Percentiles rank a stretch among this genome's conserved stretches.
These are phyloP conservation scores for Steatornis caripensis DNA, from an alignment of 2,113 vertebrate genomes.

Conservation along the genomic window DNA sequence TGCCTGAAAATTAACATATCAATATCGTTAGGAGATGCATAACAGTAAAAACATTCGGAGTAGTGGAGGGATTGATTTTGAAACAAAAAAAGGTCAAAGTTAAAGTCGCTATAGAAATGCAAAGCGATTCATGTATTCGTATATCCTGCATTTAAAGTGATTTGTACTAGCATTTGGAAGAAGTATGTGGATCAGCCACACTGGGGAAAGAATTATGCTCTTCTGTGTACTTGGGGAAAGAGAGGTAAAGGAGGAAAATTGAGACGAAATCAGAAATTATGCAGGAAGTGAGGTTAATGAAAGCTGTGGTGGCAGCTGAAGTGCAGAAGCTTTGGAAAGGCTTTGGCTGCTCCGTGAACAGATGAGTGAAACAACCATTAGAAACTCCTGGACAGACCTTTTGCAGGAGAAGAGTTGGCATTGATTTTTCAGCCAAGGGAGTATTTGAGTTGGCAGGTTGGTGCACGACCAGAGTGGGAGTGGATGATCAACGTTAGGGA, in stretches of 20 bases:
- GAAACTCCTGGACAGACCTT: neutral
- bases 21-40: neutral
- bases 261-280: neutral
- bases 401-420: neutral
- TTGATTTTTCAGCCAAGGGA: neutral
- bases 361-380: neutral
- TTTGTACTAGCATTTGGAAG: neutral
- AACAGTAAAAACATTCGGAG: neutral
- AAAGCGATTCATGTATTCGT: neutral
- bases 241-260: neutral
- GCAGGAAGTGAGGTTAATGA: neutral
- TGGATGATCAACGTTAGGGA: neutral
- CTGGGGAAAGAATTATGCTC: neutral
- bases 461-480: neutral
- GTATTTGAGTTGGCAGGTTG: neutral
- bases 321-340: neutral
- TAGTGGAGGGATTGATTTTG: neutral
- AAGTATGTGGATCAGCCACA: neutral
- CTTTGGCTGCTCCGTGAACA: neutral
- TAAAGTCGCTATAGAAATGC: neutral
- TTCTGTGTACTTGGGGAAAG: neutral
- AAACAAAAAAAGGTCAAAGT: neutral
- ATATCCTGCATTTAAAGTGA: neutral
- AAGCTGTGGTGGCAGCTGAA: neutral
- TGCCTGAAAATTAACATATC: neutral